phyloP scores from a whole-genome alignment of 2,113 vertebrate genomes.

The Grammomys dolichurus region DNA sequence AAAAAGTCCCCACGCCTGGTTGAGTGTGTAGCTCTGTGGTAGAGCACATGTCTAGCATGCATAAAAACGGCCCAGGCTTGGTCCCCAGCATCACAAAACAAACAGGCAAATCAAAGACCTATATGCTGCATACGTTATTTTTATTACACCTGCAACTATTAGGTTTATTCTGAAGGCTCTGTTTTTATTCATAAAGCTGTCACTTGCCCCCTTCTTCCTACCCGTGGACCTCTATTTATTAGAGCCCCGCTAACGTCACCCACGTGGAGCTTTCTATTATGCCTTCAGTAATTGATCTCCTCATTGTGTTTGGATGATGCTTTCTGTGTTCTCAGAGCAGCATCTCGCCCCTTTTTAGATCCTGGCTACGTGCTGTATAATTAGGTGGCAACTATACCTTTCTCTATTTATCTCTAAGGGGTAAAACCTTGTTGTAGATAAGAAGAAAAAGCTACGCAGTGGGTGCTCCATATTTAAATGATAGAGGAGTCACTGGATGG shows the following conservation, averaged over 20 bases:
- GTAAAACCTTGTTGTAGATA: background rate
- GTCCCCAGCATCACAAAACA: background rate
- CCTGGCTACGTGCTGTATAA: background rate
- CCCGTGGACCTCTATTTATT: background rate
- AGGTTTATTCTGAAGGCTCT: background rate
- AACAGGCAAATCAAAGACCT: background rate
- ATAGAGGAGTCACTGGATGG: background rate
- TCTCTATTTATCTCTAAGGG: background rate
- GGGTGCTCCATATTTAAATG: background rate
- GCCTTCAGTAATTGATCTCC: constrained; percentile 24
- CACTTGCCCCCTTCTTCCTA: background rate
- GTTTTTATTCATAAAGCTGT: background rate
- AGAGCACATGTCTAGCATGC: too few species aligned
- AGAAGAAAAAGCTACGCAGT: background rate
- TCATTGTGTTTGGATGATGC: background rate
- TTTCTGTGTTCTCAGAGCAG: background rate
- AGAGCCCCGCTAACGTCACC: background rate
- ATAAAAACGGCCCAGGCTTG: background rate
- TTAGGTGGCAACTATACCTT: background rate
- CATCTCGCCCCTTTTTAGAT: background rate
- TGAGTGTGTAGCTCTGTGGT: background rate
- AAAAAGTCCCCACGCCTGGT: background rate
- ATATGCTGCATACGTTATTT: background rate
- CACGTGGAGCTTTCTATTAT: background rate
- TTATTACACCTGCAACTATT: background rate